Conservation (phyloP, 2,113 vertebrate species). For the Zosterops hypoxanthus region DNA sequence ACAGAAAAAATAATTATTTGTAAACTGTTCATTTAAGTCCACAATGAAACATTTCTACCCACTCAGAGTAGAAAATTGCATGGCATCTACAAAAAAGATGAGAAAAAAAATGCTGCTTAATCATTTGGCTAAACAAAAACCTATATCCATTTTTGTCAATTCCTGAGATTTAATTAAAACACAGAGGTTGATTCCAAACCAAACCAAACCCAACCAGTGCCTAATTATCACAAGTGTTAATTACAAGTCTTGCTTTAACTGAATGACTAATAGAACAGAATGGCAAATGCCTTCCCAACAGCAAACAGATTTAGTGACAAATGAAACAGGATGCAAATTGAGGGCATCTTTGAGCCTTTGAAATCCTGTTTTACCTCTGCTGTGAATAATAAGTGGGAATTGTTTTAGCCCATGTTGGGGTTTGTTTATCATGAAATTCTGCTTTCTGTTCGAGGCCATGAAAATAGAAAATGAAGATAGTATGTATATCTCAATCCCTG, state of each 20-base stretch:
- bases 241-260: slow-evolving; percentile 67
- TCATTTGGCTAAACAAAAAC: slow-evolving; percentile 46
- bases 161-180: slow-evolving; percentile 73
- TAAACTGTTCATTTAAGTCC: slow-evolving; percentile 30
- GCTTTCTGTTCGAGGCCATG: not conserved
- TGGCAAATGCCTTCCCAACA: slow-evolving; percentile 60
- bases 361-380: slow-evolving; percentile 53
- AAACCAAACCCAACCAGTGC: slow-evolving; percentile 53
- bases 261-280: slow-evolving; percentile 71
- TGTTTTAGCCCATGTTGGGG: slow-evolving; percentile 18
- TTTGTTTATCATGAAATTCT: slow-evolving; percentile 51
- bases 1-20: slow-evolving; percentile 39
- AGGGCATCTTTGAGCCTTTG: slow-evolving; percentile 64
- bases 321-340: slow-evolving; percentile 69
- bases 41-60: not conserved
- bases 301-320: slow-evolving; percentile 70
- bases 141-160: slow-evolving; percentile 60
- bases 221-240: slow-evolving; percentile 73
- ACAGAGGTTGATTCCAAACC: slow-evolving; percentile 67
- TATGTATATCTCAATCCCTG: not conserved
- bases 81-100: not conserved
- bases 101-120: slow-evolving; percentile 5
- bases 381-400: slow-evolving; percentile 69
- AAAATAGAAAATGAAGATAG: not conserved
- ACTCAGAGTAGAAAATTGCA: not conserved